These are phyloP conservation scores for Gasterosteus nipponicus DNA, from an alignment of 2,113 vertebrate genomes.

Conservation along the genomic window DNA sequence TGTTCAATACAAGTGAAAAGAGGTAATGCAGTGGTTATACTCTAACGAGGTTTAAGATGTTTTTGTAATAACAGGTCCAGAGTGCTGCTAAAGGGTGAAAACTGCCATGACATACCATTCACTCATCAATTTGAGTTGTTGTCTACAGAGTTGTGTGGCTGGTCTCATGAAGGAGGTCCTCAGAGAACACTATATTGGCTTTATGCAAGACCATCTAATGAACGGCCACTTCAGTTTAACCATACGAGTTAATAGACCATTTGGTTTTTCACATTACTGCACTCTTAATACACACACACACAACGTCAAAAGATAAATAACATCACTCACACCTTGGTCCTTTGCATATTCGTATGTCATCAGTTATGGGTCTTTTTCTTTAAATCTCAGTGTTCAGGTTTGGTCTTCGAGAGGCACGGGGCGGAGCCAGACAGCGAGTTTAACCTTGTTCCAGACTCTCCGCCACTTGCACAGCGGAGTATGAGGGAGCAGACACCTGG, in stretches of 20 bases:
- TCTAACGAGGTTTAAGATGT: slow-evolving; percentile 40
- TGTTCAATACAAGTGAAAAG: slow-evolving; percentile 15
- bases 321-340: slow-evolving; percentile 74
- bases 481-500: slow-evolving; percentile 77
- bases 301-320: slow-evolving; percentile 67
- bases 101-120: neutral
- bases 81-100: slow-evolving; percentile 39
- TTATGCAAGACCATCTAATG: slow-evolving; percentile 16
- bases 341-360: slow-evolving; percentile 61
- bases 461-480: slow-evolving; percentile 84
- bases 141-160: slow-evolving; percentile 34
- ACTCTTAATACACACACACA: slow-evolving; percentile 57
- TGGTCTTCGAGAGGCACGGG: slow-evolving; percentile 69
- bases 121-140: slow-evolving; percentile 2
- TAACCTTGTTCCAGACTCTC: slow-evolving; percentile 87
- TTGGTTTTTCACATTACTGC: slow-evolving; percentile 62
- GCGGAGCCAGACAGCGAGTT: slow-evolving; percentile 33
- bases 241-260: slow-evolving; percentile 27
- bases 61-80: slow-evolving; percentile 10
- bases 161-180: slow-evolving; percentile 18
- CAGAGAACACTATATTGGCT: slow-evolving; percentile 1
- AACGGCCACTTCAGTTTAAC: slow-evolving; percentile 45
- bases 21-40: slow-evolving; percentile 51
- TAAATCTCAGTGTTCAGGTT: slow-evolving; percentile 71
- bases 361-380: slow-evolving; percentile 46